Base-by-base conservation (phyloP, 2,797 vertebrate species). In the Anabacerthia variegaticeps region DNA sequence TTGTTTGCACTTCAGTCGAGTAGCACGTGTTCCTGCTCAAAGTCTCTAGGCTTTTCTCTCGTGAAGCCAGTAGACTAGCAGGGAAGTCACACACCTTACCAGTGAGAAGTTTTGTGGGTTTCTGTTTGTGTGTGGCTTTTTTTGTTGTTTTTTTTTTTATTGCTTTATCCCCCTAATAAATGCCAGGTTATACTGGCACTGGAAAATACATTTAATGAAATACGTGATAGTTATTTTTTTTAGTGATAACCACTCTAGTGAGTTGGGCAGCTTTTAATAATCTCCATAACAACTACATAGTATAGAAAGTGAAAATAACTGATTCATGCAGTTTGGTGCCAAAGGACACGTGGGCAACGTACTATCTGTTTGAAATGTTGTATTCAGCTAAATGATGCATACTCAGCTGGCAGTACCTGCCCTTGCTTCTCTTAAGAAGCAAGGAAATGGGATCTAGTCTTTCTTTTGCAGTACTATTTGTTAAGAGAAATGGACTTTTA, bases 241-340 rank as follows among this genome's bases (percentile, higher is more conserved):
- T 66, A 69, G 51, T 51, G 23, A 5, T 44, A 66, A 72, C 30
- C 11, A 14, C 73, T 62, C 59, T 15, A 76, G 68, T 63, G 46
- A 44, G 9, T 59, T 4, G 2, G 52, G 46, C 55, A 76, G 30
- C 37, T 85, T 78, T 58, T 84, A 43, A 49, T 82, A 76, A 87
- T 96, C 49, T 75, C 67, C 36, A 13, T 92, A 91, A 78, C 76
- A 82, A 52, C 86, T 48, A 28, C 8, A 36, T 76, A 37, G 37
- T 37, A 9, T 75, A 92, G 92, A 94, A 91, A 91, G n/a, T 88
- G 89, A 75, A 92, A 95, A 89, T 54, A 94, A 90, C 69, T 54
- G 81, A 77, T 86, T 84, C 39, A 37, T 62, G 36, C 51, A 49
- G 26, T 71, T 84, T 43, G 75, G 3, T 86, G 91, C 73, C 89